Evolutionary conservation across 2,888 invertebrate genomes (phyloP).

Genomic region (Margaritifera margaritifera): DNA sequence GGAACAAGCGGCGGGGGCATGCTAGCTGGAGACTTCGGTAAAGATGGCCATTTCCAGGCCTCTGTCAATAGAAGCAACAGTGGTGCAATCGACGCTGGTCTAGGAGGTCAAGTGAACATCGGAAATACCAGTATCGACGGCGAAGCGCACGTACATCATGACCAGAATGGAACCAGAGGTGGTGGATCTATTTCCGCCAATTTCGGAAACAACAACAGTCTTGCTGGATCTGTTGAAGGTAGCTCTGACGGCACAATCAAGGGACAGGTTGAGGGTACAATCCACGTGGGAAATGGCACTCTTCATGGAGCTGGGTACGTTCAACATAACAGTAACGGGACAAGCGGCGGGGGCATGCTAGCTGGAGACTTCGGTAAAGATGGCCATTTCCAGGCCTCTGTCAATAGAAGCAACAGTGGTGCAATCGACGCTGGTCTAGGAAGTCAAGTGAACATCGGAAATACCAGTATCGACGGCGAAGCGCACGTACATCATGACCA

Average conservation of each 20-base stretch:
- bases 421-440: not conserved
- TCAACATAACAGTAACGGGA: slow-evolving; percentile 3
- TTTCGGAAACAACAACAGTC: no score
- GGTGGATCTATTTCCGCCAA: not conserved
- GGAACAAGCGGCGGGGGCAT: slow-evolving; percentile 1
- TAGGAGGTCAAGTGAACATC: not conserved
- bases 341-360: not conserved
- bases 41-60: not conserved
- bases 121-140: no score
- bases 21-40: not conserved
- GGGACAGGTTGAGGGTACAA: not conserved
- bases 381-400: not conserved
- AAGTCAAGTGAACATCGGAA: no score
- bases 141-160: slow-evolving; percentile 1
- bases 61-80: not conserved
- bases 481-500: slow-evolving; percentile 2
- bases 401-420: not conserved
- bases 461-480: slow-evolving; percentile 1
- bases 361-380: no score
- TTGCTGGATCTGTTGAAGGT: not conserved
- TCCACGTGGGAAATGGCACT: no score
- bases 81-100: not conserved
- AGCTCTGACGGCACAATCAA: not conserved
- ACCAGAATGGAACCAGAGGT: slow-evolving; percentile 1
- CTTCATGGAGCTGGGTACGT: not conserved